These are phyloP conservation scores for Philereme transversata DNA, from an alignment of 2,888 invertebrate species.

Conservation along the genomic window DNA sequence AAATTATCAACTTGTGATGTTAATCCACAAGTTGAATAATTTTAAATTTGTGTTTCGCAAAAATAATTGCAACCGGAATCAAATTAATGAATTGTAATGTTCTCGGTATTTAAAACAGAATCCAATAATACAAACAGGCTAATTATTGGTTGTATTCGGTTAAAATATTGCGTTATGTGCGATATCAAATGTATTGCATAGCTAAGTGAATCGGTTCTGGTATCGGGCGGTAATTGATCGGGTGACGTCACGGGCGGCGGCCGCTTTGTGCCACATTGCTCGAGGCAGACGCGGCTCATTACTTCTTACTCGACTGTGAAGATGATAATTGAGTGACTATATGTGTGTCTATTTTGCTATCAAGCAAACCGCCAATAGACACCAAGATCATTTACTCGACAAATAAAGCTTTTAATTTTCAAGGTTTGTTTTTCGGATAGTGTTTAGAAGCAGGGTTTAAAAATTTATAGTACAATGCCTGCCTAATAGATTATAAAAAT, in stretches of 20 bases:
- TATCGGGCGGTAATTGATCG: conserved; percentile 6
- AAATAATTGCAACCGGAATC: conserved; percentile 13
- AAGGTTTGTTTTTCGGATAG: no score
- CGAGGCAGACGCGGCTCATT: neutral
- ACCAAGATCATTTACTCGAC: no score
- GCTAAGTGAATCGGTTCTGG: conserved; percentile 5
- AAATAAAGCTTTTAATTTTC: no score
- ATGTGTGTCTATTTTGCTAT: no score
- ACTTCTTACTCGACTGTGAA: neutral
- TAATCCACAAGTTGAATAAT: no score
- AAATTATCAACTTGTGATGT: no score
- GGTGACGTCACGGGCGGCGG: neutral
- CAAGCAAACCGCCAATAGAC: no score
- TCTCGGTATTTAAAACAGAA: conserved; percentile 11
- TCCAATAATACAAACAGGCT: conserved; percentile 17
- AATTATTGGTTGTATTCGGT: conserved; percentile 10
- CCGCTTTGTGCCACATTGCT: neutral
- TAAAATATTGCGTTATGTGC: conserved; percentile 17
- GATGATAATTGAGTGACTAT: no score
- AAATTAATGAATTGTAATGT: conserved; percentile 7
- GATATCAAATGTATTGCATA: conserved; percentile 9
- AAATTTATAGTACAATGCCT: no score
- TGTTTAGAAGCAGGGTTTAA: no score
- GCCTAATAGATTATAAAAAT: no score
- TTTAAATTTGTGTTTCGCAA: neutral